Conservation (phyloP, 1,140 invertebrate species). For the Cardiocondyla obscurior region DNA sequence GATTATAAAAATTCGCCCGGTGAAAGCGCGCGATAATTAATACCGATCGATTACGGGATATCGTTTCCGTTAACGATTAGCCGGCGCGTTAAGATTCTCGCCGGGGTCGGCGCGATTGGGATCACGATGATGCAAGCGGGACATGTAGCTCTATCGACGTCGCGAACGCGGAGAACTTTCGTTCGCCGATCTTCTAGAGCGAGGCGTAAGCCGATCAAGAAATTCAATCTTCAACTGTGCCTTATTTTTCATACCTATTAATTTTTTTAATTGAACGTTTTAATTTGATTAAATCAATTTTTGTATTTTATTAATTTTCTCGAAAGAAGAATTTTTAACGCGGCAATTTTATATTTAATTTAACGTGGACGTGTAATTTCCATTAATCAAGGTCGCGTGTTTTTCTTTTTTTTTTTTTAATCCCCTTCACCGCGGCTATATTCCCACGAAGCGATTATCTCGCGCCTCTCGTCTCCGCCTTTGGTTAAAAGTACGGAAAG, state of each 20-base stretch:
- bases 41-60: constrained; percentile 34
- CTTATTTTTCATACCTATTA: neutral
- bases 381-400: neutral
- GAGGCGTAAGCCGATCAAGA: neutral
- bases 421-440: neutral
- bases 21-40: constrained; percentile 46
- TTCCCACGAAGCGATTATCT: neutral
- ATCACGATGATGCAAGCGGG: constrained; percentile 41
- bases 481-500: constrained; percentile 16
- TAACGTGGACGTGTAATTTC: neutral
- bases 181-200: constrained; percentile 21
- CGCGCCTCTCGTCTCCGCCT: too few relatives aligned
- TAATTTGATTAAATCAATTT: too few relatives aligned
- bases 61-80: constrained; percentile 30
- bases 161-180: neutral
- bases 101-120: constrained; percentile 26
- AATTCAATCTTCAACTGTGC: neutral
- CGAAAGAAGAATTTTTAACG: neutral
- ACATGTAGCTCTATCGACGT: neutral
- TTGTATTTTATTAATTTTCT: neutral
- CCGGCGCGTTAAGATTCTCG: constrained; percentile 22
- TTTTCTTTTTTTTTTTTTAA: neutral
- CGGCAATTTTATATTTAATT: neutral
- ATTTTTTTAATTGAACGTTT: too few relatives aligned
- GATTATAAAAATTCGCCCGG: constrained; percentile 39